Conservation (phyloP, 2,113 vertebrate genomes). For the Lethenteron reissneri region DNA sequence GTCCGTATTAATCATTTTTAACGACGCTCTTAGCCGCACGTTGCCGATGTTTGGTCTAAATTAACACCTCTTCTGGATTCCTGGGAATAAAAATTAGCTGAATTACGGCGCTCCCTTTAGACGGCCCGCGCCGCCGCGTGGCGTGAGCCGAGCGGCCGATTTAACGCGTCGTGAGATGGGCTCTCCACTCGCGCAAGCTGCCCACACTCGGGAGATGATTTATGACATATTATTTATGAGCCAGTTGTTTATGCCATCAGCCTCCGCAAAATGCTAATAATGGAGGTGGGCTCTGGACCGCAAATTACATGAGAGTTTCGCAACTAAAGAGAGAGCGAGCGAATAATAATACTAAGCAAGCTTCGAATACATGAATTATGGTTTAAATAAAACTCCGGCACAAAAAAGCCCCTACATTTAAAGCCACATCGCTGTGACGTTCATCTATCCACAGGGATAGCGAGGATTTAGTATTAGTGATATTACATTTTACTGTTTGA, state of each 20-base stretch:
- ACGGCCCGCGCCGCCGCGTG: not conserved
- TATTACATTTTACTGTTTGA: no score
- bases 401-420: no score
- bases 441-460: no score
- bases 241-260: not conserved
- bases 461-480: no score
- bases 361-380: no score
- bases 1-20: conserved; percentile 3
- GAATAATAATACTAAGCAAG: no score
- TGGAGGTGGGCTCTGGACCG: no score
- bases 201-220: not conserved
- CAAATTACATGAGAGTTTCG: no score
- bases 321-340: no score
- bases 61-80: conserved; percentile 2
- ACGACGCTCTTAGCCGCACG: conserved; percentile 3
- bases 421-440: no score
- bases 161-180: not conserved
- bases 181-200: not conserved
- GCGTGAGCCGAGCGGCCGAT: not conserved
- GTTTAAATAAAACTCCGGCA: no score
- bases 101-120: not conserved
- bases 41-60: not conserved
- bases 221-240: conserved; percentile 6
- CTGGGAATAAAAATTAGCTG: conserved; percentile 6
- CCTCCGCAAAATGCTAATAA: no score